phyloP scores from a whole-genome alignment of 2,888 invertebrate genomes.

The Oconnorella tubifera region DNA sequence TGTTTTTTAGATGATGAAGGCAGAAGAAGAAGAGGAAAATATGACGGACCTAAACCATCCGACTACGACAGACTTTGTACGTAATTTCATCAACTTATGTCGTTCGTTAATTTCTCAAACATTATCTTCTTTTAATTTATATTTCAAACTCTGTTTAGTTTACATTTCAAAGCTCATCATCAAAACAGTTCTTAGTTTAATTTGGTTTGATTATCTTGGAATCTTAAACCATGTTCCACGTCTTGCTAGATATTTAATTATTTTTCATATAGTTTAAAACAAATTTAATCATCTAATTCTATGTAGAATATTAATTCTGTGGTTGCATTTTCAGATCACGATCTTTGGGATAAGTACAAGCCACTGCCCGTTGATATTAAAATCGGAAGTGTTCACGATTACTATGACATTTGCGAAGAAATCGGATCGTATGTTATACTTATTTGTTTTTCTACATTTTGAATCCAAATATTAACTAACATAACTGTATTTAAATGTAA shows the following conservation, averaged over 20 bases:
- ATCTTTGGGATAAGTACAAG: constrained; percentile 90
- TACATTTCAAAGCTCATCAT: too few relatives aligned
- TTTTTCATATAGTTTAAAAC: too few relatives aligned
- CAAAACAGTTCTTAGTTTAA: too few relatives aligned
- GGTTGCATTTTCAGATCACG: constrained; percentile 68
- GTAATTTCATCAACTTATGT: constrained; percentile 36
- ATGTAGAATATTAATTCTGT: too few relatives aligned
- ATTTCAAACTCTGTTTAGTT: too few relatives aligned
- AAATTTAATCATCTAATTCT: too few relatives aligned
- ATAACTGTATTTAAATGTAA: too few relatives aligned
- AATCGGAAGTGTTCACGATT: constrained; percentile 89
- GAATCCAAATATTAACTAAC: too few relatives aligned
- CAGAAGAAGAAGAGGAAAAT: constrained; percentile 79
- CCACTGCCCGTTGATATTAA: constrained; percentile 97
- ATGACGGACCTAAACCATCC: constrained; percentile 74
- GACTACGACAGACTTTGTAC: constrained; percentile 91
- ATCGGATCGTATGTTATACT: constrained; percentile 73
- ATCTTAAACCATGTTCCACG: too few relatives aligned
- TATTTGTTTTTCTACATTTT: background rate
- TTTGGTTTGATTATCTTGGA: too few relatives aligned
- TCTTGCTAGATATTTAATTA: too few relatives aligned
- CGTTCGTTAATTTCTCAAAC: background rate
- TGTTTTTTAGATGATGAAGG: constrained; percentile 10
- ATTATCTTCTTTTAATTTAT: too few relatives aligned
- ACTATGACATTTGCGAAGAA: constrained; percentile 98